A percentile compares a stretch with the other conserved stretches of the same genome.
Conservation (phyloP, 2,888 invertebrate genomes). For the Tricholauxania praeusta region DNA sequence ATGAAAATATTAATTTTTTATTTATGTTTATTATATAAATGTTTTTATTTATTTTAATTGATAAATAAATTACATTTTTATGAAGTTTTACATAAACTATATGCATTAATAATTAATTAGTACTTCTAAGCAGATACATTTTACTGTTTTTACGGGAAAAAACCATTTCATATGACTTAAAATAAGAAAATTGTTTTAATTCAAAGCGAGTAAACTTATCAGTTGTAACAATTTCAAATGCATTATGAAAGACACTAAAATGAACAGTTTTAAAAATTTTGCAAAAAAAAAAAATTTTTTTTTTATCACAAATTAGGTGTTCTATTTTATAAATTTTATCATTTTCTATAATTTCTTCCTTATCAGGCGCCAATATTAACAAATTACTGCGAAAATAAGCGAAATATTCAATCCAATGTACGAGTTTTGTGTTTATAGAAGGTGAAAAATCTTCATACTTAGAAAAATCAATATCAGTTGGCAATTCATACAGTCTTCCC, state of each 20-base stretch:
- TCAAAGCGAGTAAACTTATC: no score
- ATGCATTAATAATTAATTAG: background rate
- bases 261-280: no score
- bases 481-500: background rate
- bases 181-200: no score
- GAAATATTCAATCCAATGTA: background rate
- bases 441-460: background rate
- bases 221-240: no score
- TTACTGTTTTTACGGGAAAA: background rate
- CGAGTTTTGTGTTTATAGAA: background rate
- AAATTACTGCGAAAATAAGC: background rate
- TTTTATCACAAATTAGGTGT: no score
- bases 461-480: background rate
- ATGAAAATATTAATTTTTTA: background rate
- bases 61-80: no score
- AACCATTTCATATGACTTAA: no score
- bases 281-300: no score
- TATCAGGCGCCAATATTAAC: background rate
- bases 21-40: background rate
- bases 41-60: background rate
- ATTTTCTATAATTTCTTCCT: no score
- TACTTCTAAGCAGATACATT: background rate
- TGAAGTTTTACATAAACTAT: background rate
- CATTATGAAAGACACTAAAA: no score
- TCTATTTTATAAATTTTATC: no score